Percentiles rank a stretch among this genome's conserved stretches.
Conservation (phyloP, 2,888 invertebrate species). For the Cryptophagus acutangulus region DNA sequence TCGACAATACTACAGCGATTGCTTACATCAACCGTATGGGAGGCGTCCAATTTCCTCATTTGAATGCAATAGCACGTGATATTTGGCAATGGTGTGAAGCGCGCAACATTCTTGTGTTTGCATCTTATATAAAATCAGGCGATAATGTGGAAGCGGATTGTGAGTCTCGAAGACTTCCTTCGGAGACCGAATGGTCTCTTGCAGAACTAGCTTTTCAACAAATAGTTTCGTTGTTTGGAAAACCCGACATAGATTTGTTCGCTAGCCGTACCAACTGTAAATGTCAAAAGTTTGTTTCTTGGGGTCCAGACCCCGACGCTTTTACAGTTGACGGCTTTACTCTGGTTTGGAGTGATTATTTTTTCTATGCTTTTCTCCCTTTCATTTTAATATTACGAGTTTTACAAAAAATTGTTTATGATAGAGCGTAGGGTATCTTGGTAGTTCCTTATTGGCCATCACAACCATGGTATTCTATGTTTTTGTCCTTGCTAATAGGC, state of each 20-base stretch:
- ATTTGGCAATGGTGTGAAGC: constrained; percentile 26
- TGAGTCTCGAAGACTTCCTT: constrained; percentile 6
- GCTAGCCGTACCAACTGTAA: constrained; percentile 26
- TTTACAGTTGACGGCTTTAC: constrained; percentile 4
- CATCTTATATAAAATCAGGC: constrained; percentile 18
- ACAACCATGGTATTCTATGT: too few species aligned
- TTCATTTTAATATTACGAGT: neutral
- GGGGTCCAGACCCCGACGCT: neutral
- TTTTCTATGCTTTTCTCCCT: neutral
- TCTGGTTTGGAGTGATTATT: neutral
- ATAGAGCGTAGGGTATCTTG: too few species aligned
- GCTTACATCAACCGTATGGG: constrained; percentile 25
- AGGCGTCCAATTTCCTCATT: constrained; percentile 18
- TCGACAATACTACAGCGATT: constrained; percentile 20
- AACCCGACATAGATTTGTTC: constrained; percentile 26
- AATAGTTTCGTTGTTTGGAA: constrained; percentile 13
- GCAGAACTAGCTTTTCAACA: constrained; percentile 7
- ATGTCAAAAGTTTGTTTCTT: too few species aligned
- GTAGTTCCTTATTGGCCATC: too few species aligned
- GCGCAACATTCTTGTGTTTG: constrained; percentile 10
- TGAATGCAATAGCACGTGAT: constrained; percentile 19
- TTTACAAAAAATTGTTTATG: constrained; percentile 8
- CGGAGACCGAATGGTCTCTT: constrained; percentile 14
- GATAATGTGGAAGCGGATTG: constrained; percentile 18
- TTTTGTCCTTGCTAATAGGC: too few species aligned